phyloP scores from a whole-genome alignment of 2,888 invertebrate species.

The Nephrotoma guestfalica region DNA sequence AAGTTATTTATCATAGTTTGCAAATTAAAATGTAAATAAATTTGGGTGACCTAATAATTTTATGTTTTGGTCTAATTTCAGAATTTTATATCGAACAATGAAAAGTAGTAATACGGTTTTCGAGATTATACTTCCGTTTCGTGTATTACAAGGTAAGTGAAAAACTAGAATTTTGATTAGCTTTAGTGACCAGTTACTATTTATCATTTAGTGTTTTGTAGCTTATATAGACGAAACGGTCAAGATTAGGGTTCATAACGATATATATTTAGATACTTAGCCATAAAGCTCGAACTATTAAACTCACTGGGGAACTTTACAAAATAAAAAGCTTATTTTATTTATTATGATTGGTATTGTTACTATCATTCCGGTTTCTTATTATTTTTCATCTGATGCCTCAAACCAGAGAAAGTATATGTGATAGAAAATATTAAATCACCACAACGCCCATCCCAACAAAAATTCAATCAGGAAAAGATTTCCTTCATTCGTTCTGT shows the following conservation, averaged over 20 bases:
- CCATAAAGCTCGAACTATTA: neutral
- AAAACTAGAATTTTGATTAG: neutral
- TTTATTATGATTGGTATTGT: neutral
- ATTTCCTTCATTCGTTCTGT: neutral
- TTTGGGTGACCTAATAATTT: neutral
- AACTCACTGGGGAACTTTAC: neutral
- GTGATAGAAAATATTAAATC: neutral
- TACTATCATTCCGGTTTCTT: neutral
- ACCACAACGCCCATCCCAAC: neutral
- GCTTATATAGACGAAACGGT: neutral
- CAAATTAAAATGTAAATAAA: neutral
- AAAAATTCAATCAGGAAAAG: neutral
- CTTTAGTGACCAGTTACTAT: neutral
- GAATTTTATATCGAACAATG: constrained; percentile 8
- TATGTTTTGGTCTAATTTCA: constrained; percentile 3
- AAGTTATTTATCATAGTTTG: neutral
- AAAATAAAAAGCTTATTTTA: neutral
- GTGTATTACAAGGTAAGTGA: constrained; percentile 6
- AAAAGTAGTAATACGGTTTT: constrained; percentile 1
- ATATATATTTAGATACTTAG: neutral
- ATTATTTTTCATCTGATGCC: neutral
- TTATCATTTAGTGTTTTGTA: too few relatives aligned
- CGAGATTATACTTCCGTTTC: constrained; percentile 5
- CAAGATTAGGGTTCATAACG: neutral
- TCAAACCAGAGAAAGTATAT: too few relatives aligned